A percentile compares a stretch with the other conserved stretches of the same genome.
These are phyloP conservation scores for Caenorhabditis tropicalis DNA, from an alignment of 1,140 invertebrate genomes.

Conservation along the genomic window DNA sequence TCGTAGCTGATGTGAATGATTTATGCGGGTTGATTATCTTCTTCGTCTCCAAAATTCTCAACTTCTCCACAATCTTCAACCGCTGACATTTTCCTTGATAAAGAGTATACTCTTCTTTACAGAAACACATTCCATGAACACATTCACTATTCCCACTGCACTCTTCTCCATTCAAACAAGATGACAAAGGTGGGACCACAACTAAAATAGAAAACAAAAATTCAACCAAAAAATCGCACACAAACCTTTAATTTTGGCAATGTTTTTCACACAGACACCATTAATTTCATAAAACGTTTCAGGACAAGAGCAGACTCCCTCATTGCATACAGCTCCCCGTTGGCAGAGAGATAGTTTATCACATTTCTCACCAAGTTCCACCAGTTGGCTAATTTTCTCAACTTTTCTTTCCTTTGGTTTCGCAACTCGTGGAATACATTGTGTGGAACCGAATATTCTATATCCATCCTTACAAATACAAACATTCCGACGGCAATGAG, in stretches of 20 bases:
- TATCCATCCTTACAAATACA: slow-evolving; percentile 44
- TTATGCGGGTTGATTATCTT: not conserved
- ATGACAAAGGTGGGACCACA: slow-evolving; percentile 56
- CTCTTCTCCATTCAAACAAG: slow-evolving; percentile 55
- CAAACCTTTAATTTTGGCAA: slow-evolving; percentile 6
- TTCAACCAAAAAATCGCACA: not conserved
- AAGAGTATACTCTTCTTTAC: slow-evolving; percentile 50
- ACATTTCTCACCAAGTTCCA: slow-evolving; percentile 36
- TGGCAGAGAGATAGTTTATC: slow-evolving; percentile 38
- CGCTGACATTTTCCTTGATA: slow-evolving; percentile 50
- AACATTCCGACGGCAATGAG: slow-evolving; percentile 36
- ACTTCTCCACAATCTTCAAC: slow-evolving; percentile 6
- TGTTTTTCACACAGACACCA: not conserved
- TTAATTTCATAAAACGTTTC: slow-evolving; percentile 19
- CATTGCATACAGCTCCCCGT: slow-evolving; percentile 21
- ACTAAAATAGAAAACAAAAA: not conserved
- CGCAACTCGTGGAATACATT: slow-evolving; percentile 33
- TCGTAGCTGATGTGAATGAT: not conserved
- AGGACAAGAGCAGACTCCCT: slow-evolving; percentile 8
- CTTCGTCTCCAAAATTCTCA: not conserved
- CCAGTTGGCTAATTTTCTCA: not conserved
- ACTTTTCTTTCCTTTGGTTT: slow-evolving; percentile 35
- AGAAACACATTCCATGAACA: slow-evolving; percentile 56
- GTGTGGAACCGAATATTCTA: slow-evolving; percentile 50
- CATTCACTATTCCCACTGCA: slow-evolving; percentile 56